Conservation (phyloP, 2,888 invertebrate genomes). For the Mystacides longicornis region DNA sequence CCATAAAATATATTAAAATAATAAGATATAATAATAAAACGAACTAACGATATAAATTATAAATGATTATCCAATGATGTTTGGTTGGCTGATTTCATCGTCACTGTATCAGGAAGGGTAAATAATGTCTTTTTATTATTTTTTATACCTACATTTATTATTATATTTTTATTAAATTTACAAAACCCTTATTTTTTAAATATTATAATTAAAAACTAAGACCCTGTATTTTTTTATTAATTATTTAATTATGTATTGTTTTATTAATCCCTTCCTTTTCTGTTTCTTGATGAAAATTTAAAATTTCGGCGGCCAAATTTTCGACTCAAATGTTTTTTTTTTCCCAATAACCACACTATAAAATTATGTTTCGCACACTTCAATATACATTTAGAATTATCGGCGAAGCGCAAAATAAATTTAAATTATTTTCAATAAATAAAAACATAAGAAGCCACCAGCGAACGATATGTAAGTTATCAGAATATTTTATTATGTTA, state of each 20-base stretch:
- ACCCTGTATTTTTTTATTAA: conserved; percentile 2
- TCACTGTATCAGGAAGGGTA: too few relatives aligned
- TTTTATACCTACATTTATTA: background rate
- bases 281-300: too few relatives aligned
- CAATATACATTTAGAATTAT: background rate
- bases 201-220: conserved; percentile 7
- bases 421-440: conserved; percentile 14
- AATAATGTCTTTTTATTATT: background rate
- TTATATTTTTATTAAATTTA: background rate
- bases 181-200: background rate
- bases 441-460: conserved; percentile 18
- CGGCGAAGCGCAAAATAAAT: conserved; percentile 17
- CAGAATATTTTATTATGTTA: conserved; percentile 1
- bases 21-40: too few relatives aligned
- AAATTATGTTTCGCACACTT: background rate
- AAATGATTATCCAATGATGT: too few relatives aligned
- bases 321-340: conserved; percentile 1
- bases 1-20: too few relatives aligned
- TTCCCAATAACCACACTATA: background rate
- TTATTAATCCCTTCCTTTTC: background rate
- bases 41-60: too few relatives aligned
- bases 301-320: too few relatives aligned
- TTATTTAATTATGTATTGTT: conserved; percentile 2
- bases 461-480: background rate
- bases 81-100: too few relatives aligned